phyloP scores from a whole-genome alignment of 2,797 vertebrate species.

The Clarias fuscus region DNA sequence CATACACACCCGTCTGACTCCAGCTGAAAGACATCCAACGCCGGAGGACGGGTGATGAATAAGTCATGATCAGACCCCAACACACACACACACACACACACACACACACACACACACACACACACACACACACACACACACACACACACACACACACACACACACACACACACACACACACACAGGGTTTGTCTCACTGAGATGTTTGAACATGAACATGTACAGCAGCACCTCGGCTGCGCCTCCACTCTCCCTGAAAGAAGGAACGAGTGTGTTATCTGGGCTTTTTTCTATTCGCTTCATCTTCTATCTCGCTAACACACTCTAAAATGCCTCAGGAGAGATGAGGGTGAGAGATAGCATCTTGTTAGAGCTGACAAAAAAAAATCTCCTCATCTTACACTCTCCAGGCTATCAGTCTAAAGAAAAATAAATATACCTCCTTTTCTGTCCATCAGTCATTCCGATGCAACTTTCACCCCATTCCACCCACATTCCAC shows the following conservation, averaged over 20 bases:
- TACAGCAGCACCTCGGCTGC: neutral
- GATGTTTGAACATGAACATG: neutral
- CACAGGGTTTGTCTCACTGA: neutral
- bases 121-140: neutral
- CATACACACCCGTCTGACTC: slow-evolving; percentile 57
- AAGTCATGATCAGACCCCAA: slow-evolving; percentile 61
- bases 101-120: neutral
- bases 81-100: slow-evolving; percentile 15
- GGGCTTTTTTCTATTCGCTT: neutral
- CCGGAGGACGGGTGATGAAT: slow-evolving; percentile 65
- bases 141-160: slow-evolving; percentile 32
- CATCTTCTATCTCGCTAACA: neutral
- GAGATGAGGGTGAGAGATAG: slow-evolving; percentile 8
- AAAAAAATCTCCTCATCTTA: slow-evolving; percentile 23
- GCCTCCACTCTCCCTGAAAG: neutral
- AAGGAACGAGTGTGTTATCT: slow-evolving; percentile 9
- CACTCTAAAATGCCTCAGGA: slow-evolving; percentile 10
- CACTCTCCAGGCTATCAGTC: neutral
- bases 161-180: neutral
- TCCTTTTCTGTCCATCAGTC: neutral
- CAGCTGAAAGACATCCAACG: slow-evolving; percentile 60
- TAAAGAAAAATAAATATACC: neutral
- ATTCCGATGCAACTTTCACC: neutral
- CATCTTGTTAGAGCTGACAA: neutral
- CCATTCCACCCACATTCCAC: no score